phyloP scores from a whole-genome alignment of 2,113 vertebrate genomes.

The Pituophis catenifer region DNA sequence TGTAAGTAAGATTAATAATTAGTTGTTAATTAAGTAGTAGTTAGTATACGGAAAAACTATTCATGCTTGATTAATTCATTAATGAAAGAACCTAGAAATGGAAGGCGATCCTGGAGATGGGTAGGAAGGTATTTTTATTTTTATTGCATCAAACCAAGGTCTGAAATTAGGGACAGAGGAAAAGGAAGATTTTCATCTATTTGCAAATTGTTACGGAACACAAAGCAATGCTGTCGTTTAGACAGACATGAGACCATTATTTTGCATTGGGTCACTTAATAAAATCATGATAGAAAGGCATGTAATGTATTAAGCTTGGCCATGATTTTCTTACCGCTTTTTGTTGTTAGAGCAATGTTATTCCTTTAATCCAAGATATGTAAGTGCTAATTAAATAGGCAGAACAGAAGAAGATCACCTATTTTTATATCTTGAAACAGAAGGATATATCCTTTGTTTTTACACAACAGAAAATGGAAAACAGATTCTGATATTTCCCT shows the following conservation, averaged over 20 bases:
- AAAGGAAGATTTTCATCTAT: neutral
- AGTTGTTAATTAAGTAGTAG: neutral
- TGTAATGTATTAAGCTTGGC: neutral
- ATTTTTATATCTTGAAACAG: neutral
- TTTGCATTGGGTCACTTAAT: neutral
- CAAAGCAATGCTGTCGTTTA: neutral
- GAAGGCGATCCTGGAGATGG: neutral
- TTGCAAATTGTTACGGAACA: neutral
- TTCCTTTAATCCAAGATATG: neutral
- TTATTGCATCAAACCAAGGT: neutral
- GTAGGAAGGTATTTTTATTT: neutral
- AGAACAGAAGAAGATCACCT: neutral
- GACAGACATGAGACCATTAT: neutral
- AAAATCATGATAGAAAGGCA: neutral
- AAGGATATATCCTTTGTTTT: neutral
- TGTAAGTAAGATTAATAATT: constrained; percentile 1
- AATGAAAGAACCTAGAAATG: neutral
- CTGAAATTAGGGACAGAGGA: neutral
- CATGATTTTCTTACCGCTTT: neutral
- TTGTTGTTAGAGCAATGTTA: neutral
- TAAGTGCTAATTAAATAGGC: neutral
- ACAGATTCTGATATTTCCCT: neutral
- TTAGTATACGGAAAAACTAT: neutral
- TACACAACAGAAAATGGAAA: neutral
- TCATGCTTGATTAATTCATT: neutral